Evolutionary conservation across 2,113 vertebrate genomes (phyloP), one percentile per base, ranked within the genome.

Genomic region (Hemicordylus capensis): DNA sequence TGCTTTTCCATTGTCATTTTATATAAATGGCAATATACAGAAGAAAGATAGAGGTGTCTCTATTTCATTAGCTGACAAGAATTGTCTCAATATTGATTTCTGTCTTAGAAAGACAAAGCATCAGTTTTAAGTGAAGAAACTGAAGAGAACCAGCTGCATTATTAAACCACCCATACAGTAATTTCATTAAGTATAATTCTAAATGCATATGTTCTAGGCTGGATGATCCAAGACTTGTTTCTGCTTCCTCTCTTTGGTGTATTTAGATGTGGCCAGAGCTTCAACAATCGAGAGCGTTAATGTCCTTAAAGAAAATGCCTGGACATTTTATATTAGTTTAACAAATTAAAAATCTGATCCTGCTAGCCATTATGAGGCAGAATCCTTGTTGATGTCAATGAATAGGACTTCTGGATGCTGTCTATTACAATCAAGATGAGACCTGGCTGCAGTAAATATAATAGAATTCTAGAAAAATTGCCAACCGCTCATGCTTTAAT

Each of bases 81-180:
- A 73, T 61, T 87, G 85, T 69, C 87, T 85, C 17, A 88, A 22
- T 70, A 1, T 67, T 88, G 76, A 69, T 39, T 63, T 80, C 3
- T 74, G 74, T 46, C 24, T 1, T 66, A 84, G 34, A 91, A 87
- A 91, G 64, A 80, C 24, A 88, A 84, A 90, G 7, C 56, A 87
- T 59, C n/a, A 0, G 31, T 73, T 90, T 84, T 73, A 77, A 44
- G 69, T 26, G 83, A 76, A 83, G 80, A 88, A 77, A 64, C 39
- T 88, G 79, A 88, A 84, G 83, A 90, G 63, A 91, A 78, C 3
- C 75, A 90, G 67, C 4, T 79, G 88, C 70, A 79, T 69, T 14
- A 86, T 78, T 74, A 80, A 94, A 91, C 89, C 83, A 73, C n/a
- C 85, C 75, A 89, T 78, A 90, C 24, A 84, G 17, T 79, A 88